These are phyloP conservation scores for Liasis olivaceus DNA, from an alignment of 2,797 vertebrate species.

Conservation along the genomic window DNA sequence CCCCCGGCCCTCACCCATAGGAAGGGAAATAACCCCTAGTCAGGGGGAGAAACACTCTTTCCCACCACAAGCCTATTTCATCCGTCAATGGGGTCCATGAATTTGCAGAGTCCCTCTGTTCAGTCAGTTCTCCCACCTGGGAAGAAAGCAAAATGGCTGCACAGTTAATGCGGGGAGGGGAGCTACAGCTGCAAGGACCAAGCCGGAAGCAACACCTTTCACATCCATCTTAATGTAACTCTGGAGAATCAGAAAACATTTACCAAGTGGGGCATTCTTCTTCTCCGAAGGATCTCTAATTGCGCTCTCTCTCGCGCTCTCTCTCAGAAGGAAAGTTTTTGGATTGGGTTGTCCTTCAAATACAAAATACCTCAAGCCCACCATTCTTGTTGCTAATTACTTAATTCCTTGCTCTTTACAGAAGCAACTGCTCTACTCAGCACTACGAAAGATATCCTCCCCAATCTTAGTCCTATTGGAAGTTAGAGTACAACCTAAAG, in stretches of 20 bases:
- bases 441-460: not conserved
- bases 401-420: not conserved
- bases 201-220: too few relatives aligned
- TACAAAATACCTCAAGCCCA: not conserved
- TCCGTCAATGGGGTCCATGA: too few relatives aligned
- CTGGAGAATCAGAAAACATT: not conserved
- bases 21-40: too few relatives aligned
- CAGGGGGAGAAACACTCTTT: too few relatives aligned
- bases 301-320: not conserved
- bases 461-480: not conserved
- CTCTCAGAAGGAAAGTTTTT: not conserved
- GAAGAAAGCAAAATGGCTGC: too few relatives aligned
- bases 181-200: too few relatives aligned
- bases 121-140: too few relatives aligned
- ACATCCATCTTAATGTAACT: not conserved
- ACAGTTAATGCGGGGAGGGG: too few relatives aligned
- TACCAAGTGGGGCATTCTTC: not conserved
- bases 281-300: not conserved
- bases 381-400: not conserved
- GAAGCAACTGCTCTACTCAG: not conserved
- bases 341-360: not conserved
- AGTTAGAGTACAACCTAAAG: not conserved
- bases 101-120: too few relatives aligned
- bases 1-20: too few relatives aligned
- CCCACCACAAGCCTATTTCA: too few relatives aligned